Percentiles rank a stretch among this genome's conserved stretches.
Conservation (phyloP, 1,140 invertebrate species). For the Diplogasteroides magnus region DNA sequence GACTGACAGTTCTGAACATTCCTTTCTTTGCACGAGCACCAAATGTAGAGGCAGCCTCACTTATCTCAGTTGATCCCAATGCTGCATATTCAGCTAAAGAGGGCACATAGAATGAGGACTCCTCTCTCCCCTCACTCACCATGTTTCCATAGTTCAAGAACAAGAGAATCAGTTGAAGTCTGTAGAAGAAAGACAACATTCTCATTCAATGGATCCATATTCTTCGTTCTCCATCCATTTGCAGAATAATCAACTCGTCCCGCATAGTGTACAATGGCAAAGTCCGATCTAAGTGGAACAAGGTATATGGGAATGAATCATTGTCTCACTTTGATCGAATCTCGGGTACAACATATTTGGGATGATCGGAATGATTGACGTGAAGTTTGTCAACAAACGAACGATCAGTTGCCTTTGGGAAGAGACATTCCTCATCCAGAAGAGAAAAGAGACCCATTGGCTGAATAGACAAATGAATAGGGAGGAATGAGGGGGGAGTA, state of each 20-base stretch:
- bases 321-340: slow-evolving; percentile 71
- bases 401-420: slow-evolving; percentile 98
- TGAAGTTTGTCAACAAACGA: slow-evolving; percentile 95
- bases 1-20: slow-evolving; percentile 91
- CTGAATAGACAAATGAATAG: too few relatives aligned
- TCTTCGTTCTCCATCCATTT: slow-evolving; percentile 95
- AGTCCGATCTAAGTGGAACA: slow-evolving; percentile 77
- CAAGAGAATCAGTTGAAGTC: slow-evolving; percentile 86
- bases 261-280: slow-evolving; percentile 95
- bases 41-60: slow-evolving; percentile 76
- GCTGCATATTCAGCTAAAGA: slow-evolving; percentile 84
- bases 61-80: slow-evolving; percentile 87
- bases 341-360: slow-evolving; percentile 96
- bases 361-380: slow-evolving; percentile 77
- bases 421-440: slow-evolving; percentile 97
- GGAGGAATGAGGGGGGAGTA: slow-evolving; percentile 61
- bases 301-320: neutral
- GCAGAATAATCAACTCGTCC: slow-evolving; percentile 91
- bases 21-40: slow-evolving; percentile 70
- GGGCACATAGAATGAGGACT: too few relatives aligned
- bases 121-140: slow-evolving; percentile 64
- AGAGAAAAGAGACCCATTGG: slow-evolving; percentile 97
- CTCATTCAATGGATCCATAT: slow-evolving; percentile 98
- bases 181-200: slow-evolving; percentile 94
- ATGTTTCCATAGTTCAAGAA: slow-evolving; percentile 96